phyloP scores from a whole-genome alignment of 2,797 vertebrate genomes.

The Synanceia verrucosa region DNA sequence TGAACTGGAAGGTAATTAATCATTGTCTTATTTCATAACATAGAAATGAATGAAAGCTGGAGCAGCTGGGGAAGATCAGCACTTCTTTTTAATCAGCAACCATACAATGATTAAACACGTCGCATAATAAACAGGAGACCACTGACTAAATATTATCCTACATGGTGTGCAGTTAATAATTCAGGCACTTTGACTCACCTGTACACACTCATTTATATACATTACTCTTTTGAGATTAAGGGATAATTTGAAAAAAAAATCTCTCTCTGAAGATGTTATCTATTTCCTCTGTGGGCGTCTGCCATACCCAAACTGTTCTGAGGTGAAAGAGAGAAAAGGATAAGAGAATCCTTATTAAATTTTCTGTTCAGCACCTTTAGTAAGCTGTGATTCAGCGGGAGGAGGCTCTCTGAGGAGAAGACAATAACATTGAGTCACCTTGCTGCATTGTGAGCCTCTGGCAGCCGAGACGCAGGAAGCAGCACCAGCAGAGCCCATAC shows the following conservation, averaged over 20 bases:
- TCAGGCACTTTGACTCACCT: constrained; percentile 1
- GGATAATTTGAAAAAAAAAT: not conserved
- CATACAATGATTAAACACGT: constrained; percentile 43
- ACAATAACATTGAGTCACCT: constrained; percentile 86
- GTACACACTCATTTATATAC: constrained; percentile 19
- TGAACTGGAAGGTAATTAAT: constrained; percentile 58
- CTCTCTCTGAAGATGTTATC: constrained; percentile 25
- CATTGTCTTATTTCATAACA: constrained; percentile 48
- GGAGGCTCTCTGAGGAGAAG: constrained; percentile 73
- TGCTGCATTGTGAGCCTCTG: constrained; percentile 83
- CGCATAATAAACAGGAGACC: constrained; percentile 11
- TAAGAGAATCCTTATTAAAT: constrained; percentile 45
- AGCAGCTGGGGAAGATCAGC: constrained; percentile 40
- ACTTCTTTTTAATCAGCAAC: constrained; percentile 43
- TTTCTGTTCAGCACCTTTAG: constrained; percentile 62
- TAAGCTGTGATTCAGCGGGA: constrained; percentile 73
- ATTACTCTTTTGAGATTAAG: constrained; percentile 21
- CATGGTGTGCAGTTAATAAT: constrained; percentile 1
- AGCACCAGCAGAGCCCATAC: constrained; percentile 65
- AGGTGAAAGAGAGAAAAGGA: constrained; percentile 27
- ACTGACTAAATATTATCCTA: constrained; percentile 17
- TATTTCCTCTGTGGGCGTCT: constrained; percentile 46
- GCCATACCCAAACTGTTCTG: constrained; percentile 15
- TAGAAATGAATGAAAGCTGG: constrained; percentile 39
- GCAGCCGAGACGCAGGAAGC: constrained; percentile 74